Conservation (phyloP, 2,797 vertebrate genomes). For the Mormyrops boulengeri region DNA sequence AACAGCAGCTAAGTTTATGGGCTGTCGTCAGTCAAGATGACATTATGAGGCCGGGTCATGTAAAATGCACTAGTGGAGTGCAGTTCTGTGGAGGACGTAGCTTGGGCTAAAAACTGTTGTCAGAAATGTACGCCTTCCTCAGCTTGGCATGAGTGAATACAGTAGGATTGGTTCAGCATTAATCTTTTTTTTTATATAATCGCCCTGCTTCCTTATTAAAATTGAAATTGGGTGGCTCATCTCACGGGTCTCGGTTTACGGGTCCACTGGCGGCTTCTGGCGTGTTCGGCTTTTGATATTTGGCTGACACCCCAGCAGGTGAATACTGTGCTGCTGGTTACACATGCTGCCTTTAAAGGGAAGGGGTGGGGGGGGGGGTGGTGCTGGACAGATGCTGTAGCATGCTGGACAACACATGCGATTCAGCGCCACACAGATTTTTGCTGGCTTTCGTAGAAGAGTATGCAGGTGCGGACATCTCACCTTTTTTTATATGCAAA, state of each 20-base stretch:
- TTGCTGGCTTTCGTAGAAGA: neutral
- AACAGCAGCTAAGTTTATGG: neutral
- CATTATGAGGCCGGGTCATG: neutral
- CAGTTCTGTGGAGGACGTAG: neutral
- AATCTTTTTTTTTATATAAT: neutral
- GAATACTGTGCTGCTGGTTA: neutral
- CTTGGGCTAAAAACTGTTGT: neutral
- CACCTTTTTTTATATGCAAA: neutral
- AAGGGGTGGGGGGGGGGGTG: neutral
- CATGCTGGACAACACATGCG: neutral
- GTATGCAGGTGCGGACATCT: neutral
- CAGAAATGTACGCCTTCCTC: neutral
- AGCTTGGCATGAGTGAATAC: neutral
- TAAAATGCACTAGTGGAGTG: neutral
- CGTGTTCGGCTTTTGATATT: neutral
- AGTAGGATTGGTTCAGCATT: neutral
- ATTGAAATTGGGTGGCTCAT: neutral
- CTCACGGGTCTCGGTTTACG: neutral
- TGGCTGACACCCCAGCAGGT: neutral
- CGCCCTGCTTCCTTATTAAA: neutral
- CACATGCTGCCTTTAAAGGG: neutral
- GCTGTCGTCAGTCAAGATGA: neutral
- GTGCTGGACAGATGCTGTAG: neutral
- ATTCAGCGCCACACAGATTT: neutral
- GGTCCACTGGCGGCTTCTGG: neutral